Base-by-base conservation (phyloP, 2,113 vertebrate species). In the Rana temporaria region DNA sequence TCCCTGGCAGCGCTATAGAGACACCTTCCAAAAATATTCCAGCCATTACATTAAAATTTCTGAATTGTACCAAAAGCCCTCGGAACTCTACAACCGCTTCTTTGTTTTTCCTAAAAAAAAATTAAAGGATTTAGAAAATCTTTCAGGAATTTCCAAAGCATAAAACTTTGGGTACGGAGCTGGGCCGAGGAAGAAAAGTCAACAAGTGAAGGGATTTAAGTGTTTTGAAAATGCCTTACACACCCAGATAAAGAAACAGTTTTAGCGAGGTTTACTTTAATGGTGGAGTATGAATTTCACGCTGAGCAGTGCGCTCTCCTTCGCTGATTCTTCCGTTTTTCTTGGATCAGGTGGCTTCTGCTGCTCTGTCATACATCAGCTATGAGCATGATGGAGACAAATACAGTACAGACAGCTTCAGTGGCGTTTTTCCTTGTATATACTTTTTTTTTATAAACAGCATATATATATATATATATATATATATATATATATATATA, bases 101-200 rank as follows among this genome's bases (percentile, higher is more conserved):
- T 83, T 83, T 82, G 80, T 82, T 83, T 83, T 83, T 75, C 30
- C 42, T 68, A 4, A 66, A 81, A 76, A 76, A 55, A 75, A 83
- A 83, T 83, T 75, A 76, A 83, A 76, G 81, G 81, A 83, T 83
- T 83, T 76, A 83, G 81, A 42, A 83, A 76, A 83, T 76, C 81
- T 83, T 83, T 83, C 55, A 76, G 81, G 81, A 76, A 83, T 83
- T 83, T 83, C 72, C 62, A 83, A 83, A 26, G 71, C 81, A 83
- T 75, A 76, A 83, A 82, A 83, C 65, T 57, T 53, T 76, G 63
- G 68, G 63, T 76, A 83, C 42, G 64, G 81, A 68, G 65, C 70
- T 74, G 80, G 62, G 80, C 62, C 18, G 60, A 66, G 59, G 52
- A 74, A 82, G 72, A 67, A 83, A 83, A 76, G 72, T 83, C 81